Conservation (phyloP, 2,797 vertebrate genomes). For the Enteromius mattozi region DNA sequence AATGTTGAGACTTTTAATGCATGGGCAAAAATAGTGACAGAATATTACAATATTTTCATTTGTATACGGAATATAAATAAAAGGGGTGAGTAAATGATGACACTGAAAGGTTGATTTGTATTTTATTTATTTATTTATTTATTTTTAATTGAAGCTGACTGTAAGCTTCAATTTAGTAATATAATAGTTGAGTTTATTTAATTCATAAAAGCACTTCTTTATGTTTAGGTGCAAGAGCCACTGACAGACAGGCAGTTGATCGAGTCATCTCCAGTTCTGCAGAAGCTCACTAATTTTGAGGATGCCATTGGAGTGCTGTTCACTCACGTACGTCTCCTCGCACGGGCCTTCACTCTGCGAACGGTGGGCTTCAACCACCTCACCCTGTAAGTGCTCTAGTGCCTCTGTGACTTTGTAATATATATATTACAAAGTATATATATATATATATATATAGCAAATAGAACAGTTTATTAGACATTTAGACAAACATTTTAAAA, state of each 20-base stretch:
- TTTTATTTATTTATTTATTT: no score
- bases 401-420: background rate
- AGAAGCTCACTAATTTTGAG: constrained; percentile 94
- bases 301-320: constrained; percentile 92
- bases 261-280: constrained; percentile 95
- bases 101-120: background rate
- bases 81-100: background rate
- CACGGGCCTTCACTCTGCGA: constrained; percentile 94
- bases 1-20: no score
- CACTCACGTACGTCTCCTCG: constrained; percentile 93
- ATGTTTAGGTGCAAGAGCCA: constrained; percentile 90
- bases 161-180: background rate
- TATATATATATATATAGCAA: no score
- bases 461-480: background rate
- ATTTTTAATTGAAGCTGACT: background rate
- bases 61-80: background rate
- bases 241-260: constrained; percentile 95
- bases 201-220: background rate
- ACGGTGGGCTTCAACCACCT: constrained; percentile 99
- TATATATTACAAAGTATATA: background rate
- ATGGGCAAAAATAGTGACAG: background rate
- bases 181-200: background rate
- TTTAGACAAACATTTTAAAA: background rate
- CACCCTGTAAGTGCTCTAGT: constrained; percentile 86
- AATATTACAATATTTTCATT: background rate